Percentiles rank a stretch among this genome's conserved stretches.
Conservation (phyloP, 2,113 vertebrate genomes). For the Mastomys natalensis region DNA sequence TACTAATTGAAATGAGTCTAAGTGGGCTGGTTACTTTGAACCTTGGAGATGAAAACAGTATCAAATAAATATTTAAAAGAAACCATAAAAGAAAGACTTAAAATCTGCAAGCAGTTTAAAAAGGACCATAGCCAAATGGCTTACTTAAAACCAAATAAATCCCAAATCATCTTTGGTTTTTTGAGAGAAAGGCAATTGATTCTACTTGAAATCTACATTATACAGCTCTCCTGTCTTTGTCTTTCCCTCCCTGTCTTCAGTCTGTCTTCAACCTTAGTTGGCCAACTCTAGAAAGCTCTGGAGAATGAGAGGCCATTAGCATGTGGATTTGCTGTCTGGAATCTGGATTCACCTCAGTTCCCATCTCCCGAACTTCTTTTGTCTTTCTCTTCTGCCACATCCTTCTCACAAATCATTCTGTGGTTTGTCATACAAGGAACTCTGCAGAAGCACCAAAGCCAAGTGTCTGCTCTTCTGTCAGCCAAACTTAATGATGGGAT, state of each 20-base stretch:
- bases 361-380: neutral
- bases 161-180: neutral
- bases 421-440: neutral
- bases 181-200: neutral
- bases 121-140: neutral
- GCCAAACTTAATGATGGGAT: neutral
- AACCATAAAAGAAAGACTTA: slow-evolving; percentile 45
- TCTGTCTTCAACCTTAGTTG: neutral
- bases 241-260: neutral
- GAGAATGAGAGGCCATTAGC: neutral
- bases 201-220: neutral
- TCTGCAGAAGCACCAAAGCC: neutral
- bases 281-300: neutral
- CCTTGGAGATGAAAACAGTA: neutral
- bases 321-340: neutral
- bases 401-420: neutral
- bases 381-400: neutral
- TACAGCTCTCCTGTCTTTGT: too few relatives aligned
- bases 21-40: neutral
- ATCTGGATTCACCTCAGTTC: neutral
- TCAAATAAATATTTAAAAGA: neutral
- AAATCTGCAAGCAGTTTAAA: slow-evolving; percentile 17
- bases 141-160: neutral
- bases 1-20: neutral
- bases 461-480: neutral